Evolutionary conservation across 1,140 invertebrate species (phyloP).

Genomic region (Penaeus japonicus): DNA sequence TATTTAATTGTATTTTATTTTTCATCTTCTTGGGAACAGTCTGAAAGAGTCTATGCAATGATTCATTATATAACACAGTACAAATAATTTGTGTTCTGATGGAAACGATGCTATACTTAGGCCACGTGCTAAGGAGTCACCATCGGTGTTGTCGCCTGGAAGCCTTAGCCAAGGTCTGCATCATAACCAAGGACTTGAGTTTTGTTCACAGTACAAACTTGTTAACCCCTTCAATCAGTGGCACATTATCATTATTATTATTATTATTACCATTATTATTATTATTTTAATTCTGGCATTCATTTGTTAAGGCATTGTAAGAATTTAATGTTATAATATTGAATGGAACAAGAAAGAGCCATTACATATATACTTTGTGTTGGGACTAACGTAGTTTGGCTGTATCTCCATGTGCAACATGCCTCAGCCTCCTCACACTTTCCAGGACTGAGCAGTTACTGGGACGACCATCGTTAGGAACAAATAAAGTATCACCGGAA

Average conservation of each 20-base stretch:
- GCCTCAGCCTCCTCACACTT: slow-evolving; percentile 55
- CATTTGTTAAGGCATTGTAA: not conserved
- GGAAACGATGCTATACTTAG: slow-evolving; percentile 54
- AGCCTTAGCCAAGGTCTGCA: slow-evolving; percentile 53
- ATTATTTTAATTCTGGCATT: slow-evolving; percentile 24
- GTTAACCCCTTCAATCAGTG: slow-evolving; percentile 28
- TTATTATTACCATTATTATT: not conserved
- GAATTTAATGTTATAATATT: too few relatives aligned
- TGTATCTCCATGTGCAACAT: slow-evolving; percentile 48
- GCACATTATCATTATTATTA: slow-evolving; percentile 6
- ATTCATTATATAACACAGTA: slow-evolving; percentile 55
- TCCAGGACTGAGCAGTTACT: slow-evolving; percentile 55
- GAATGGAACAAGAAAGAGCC: too few relatives aligned
- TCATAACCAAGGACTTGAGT: slow-evolving; percentile 51
- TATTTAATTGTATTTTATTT: slow-evolving; percentile 53
- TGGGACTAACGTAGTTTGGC: slow-evolving; percentile 36
- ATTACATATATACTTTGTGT: not conserved
- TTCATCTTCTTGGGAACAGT: slow-evolving; percentile 42
- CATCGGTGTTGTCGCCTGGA: slow-evolving; percentile 48
- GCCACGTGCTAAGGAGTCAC: slow-evolving; percentile 52
- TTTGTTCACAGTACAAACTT: slow-evolving; percentile 36
- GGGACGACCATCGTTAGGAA: slow-evolving; percentile 55
- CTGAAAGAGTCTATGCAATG: slow-evolving; percentile 53
- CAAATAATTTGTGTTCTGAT: slow-evolving; percentile 56
- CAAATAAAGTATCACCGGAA: slow-evolving; percentile 57